Base-by-base conservation (phyloP, 2,888 invertebrate genomes). In the Allygus modestus region DNA sequence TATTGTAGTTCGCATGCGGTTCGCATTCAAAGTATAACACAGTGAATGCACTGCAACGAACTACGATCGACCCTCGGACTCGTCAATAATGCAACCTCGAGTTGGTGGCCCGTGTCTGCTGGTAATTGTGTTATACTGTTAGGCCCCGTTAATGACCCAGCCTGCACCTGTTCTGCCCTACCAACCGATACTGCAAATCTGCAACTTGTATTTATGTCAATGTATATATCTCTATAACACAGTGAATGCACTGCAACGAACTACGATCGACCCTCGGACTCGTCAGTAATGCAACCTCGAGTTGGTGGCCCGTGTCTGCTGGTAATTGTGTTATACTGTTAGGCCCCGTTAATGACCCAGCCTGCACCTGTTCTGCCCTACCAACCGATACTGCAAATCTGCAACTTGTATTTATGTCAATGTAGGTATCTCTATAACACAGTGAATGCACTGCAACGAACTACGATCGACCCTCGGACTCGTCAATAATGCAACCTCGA, bases 71-170 rank as follows among this genome's bases (percentile, higher is more conserved):
- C 5, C 37, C 37, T 37, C 37, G 37, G 23, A 2, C 5, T 65
- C 28, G 31, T 65, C 65, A 65, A 65, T 65, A 65, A 65, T 65
- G 65, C 20, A 65, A 17, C 28, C 9, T 37, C 26, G 65, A 28
- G 37, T 28, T 2, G 15, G 15, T 65, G 31, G 65, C 58, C 26
- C 4, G 26, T 58, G 26, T n/a, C 20, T 20, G 26, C 1, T 28
- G 28, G 65, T 65, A 65, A 65, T 31, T 65, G 28, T 65, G 65
- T 65, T 65, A 65, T 28, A 65, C 15, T 65, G 65, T 65, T 28
- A 65, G 28, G 31, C 12, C 31, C 31, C 28, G 5, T 26, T 65
- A 28, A 65, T 65, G 65, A 11, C 5, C 9, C 65, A 11, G 28
- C 15, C 65, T 28, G 12, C 65, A 65, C 31, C 31, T 37, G 37